Evolutionary conservation across 2,797 vertebrate species (phyloP), one percentile per base, ranked within the genome.

Genomic region (Macroramphosus scolopax): DNA sequence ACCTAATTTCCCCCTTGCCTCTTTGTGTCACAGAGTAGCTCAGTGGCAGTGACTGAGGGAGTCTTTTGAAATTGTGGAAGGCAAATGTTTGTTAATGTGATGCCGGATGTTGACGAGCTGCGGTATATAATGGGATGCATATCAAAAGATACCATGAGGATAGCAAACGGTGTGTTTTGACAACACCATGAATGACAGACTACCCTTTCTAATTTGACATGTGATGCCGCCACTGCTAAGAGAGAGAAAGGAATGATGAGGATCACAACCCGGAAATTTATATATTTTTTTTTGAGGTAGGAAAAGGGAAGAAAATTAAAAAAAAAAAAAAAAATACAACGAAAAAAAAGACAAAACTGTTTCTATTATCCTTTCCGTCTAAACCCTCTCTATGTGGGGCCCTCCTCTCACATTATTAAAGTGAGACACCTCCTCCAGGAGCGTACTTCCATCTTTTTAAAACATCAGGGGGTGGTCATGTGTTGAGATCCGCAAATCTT

Each of bases 1-100:
- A 89, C 88, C 89, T 91, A 90, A 90, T 90, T 91, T 90, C 89
- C 87, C 85, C 82, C 82, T 87, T 78, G 83, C 81, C 87, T 87
- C 84, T 86, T 85, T 83, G 83, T 92, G 91, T 90, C 89, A 89
- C 81, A 76, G 84, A 66, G 80, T 55, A 72, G 79, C 79, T 78
- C 66, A 50, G 78, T 87, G 86, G 72, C 84, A 68, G 79, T 80
- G 81, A 82, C 79, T 73, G 78, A 83, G 76, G 77, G 75, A 76
- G 73, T 77, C 83, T 70, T 86, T 87, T 81, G 79, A 86, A 85
- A 79, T 46, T 51, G 75, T 54, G 72, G 71, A 77, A 66, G 76
- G 80, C 75, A 85, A 72, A 81, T 82, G 82, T 82, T 88, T 85
- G 78, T 81, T 89, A 87, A 89, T 89, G 83, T 68, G 80, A 55